phyloP scores from a whole-genome alignment of 2,888 invertebrate species.

The Machimus rusticus region DNA sequence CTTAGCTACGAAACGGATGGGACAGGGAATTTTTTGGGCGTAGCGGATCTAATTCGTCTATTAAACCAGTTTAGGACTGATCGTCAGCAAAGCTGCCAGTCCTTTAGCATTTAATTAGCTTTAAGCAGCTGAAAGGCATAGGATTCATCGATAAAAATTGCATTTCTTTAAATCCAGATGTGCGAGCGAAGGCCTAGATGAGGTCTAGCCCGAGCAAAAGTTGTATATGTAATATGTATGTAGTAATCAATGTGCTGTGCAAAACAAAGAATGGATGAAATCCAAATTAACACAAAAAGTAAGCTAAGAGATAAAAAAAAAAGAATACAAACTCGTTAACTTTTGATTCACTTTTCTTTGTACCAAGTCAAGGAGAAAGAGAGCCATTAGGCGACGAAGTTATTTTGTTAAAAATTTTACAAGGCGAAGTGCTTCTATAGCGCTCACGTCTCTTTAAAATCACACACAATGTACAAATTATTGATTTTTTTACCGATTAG shows the following conservation, averaged over 20 bases:
- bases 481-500: conserved; percentile 19
- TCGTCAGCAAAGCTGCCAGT: neutral
- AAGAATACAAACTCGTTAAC: neutral
- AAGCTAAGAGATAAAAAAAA: neutral
- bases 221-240: neutral
- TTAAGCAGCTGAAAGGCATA: neutral
- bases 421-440: neutral
- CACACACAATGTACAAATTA: conserved; percentile 35
- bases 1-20: neutral
- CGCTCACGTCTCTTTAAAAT: neutral
- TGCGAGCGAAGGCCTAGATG: neutral
- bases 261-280: conserved; percentile 34
- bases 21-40: neutral
- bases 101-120: neutral
- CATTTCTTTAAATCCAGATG: neutral
- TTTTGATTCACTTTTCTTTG: conserved; percentile 29
- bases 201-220: neutral
- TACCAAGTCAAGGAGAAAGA: neutral
- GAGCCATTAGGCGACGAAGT: neutral
- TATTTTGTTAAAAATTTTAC: conserved; percentile 36
- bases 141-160: neutral
- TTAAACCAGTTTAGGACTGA: neutral
- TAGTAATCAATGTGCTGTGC: conserved; percentile 39
- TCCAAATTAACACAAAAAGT: conserved; percentile 20
- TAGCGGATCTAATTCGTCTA: neutral